Conservation (phyloP, 1,140 invertebrate species). For the Adoxophyes honmai region DNA sequence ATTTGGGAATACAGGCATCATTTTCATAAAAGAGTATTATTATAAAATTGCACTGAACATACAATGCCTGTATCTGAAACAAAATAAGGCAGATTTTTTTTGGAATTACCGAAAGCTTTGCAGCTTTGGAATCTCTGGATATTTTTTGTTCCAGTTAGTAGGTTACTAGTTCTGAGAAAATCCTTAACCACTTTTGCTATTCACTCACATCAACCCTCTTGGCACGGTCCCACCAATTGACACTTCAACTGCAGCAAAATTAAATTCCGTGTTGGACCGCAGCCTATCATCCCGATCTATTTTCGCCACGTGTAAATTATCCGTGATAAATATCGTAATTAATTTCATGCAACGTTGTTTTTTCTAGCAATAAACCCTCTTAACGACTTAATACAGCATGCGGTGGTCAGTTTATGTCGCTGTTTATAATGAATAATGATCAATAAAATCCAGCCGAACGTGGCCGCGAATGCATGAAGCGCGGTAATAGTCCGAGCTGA, state of each 20-base stretch:
- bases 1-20: no score
- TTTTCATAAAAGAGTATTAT: no score
- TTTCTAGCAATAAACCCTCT: slow-evolving; percentile 47
- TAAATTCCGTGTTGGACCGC: neutral
- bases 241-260: neutral
- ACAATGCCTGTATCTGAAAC: no score
- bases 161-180: no score
- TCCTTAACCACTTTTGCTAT: no score
- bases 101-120: no score
- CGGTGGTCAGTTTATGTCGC: slow-evolving; percentile 44
- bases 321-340: slow-evolving; percentile 10
- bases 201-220: no score
- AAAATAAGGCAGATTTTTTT: no score
- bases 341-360: slow-evolving; percentile 21
- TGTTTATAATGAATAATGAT: slow-evolving; percentile 67
- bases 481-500: slow-evolving; percentile 30
- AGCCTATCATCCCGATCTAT: slow-evolving; percentile 1
- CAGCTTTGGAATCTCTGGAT: no score
- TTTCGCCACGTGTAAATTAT: slow-evolving; percentile 12
- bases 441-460: slow-evolving; percentile 56
- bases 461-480: slow-evolving; percentile 34
- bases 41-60: no score
- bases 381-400: slow-evolving; percentile 56
- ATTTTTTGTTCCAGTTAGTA: no score
- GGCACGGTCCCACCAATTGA: no score